phyloP scores from a whole-genome alignment of 2,888 invertebrate genomes.

The Noctua janthina region DNA sequence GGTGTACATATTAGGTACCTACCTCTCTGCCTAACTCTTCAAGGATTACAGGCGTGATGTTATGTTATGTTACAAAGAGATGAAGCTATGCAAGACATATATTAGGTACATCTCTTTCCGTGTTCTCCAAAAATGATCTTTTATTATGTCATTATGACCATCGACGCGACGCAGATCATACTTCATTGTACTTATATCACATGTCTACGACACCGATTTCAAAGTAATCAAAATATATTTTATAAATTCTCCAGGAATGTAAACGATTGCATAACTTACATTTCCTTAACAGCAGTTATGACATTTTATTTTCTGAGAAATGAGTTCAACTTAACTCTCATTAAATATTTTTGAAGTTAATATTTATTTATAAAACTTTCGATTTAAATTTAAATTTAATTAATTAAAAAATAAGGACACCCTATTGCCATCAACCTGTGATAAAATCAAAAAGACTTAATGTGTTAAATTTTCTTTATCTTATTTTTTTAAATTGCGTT shows the following conservation, averaged over 20 bases:
- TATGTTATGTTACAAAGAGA: neutral
- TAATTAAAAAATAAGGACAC: neutral
- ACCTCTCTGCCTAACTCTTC: too few relatives aligned
- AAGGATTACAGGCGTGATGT: too few relatives aligned
- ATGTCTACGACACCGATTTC: neutral
- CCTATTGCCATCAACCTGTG: neutral
- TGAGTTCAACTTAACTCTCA: neutral
- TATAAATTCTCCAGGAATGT: neutral
- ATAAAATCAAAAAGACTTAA: neutral
- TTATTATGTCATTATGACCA: neutral
- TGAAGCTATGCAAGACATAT: neutral
- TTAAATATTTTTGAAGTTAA: neutral
- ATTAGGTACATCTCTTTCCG: neutral
- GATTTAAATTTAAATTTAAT: too few relatives aligned
- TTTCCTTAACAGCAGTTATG: constrained; percentile 5
- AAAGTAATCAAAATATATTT: neutral
- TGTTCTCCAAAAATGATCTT: neutral
- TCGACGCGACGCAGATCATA: neutral
- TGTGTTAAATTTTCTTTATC: neutral
- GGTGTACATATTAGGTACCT: too few relatives aligned
- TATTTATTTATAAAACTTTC: neutral
- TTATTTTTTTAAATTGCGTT: neutral
- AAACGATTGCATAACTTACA: constrained; percentile 3
- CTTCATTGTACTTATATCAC: neutral
- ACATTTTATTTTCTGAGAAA: constrained; percentile 5